phyloP scores from a whole-genome alignment of 2,888 invertebrate genomes.

The Drosophila silvestris region DNA sequence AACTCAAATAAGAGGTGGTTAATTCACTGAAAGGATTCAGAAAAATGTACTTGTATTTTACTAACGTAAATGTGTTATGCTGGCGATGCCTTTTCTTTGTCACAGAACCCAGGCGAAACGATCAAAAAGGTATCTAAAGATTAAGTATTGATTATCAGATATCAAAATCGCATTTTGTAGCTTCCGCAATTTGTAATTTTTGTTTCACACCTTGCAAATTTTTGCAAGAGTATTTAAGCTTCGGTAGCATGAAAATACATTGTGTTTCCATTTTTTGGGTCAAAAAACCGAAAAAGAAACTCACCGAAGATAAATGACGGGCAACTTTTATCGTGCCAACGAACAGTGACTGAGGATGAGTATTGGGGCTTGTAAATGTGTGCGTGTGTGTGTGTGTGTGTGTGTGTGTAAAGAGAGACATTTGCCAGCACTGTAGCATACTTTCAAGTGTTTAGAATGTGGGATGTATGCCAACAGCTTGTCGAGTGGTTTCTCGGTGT shows the following conservation, averaged over 20 bases:
- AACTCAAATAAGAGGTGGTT: background rate
- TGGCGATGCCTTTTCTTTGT: background rate
- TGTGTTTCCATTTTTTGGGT: conserved; percentile 15
- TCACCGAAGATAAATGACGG: conserved; percentile 72
- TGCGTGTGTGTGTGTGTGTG: background rate
- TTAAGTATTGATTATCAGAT: background rate
- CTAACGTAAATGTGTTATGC: background rate
- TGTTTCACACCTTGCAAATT: background rate
- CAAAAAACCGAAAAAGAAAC: conserved; percentile 29
- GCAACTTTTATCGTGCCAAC: conserved; percentile 55
- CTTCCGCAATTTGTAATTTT: background rate
- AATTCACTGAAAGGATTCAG: background rate
- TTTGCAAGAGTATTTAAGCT: conserved; percentile 2
- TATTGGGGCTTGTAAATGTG: conserved; percentile 27
- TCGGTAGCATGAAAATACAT: background rate
- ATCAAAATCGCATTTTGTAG: background rate
- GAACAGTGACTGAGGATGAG: conserved; percentile 33
- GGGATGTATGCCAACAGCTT: conserved; percentile 82
- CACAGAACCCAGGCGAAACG: background rate
- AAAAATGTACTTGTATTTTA: background rate
- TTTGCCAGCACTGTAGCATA: conserved; percentile 75
- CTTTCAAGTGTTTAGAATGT: conserved; percentile 74
- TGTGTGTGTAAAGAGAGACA: conserved; percentile 47
- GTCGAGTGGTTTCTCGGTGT: conserved; percentile 75
- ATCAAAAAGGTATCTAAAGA: background rate